phyloP scores from a whole-genome alignment of 2,113 vertebrate genomes.

The Gila orcuttii region DNA sequence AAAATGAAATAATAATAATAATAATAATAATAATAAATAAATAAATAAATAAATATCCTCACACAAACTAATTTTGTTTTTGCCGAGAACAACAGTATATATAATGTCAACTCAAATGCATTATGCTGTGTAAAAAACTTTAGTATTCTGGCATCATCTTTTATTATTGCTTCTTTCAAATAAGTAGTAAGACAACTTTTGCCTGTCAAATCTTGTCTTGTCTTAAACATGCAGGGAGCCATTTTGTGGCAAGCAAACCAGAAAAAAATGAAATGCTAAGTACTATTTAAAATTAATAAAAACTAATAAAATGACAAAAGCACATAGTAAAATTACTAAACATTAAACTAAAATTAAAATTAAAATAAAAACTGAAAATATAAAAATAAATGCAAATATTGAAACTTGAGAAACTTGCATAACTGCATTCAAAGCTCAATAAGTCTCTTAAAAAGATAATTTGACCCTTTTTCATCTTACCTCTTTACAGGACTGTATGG shows the following conservation, averaged over 20 bases:
- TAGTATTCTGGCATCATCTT: not conserved
- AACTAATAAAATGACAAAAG: too few relatives aligned
- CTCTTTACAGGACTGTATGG: slow-evolving; percentile 88
- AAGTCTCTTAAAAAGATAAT: not conserved
- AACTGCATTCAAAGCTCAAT: not conserved
- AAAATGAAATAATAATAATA: not conserved
- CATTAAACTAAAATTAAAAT: too few relatives aligned
- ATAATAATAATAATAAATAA: too few relatives aligned
- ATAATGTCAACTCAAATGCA: not conserved
- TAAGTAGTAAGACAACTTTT: not conserved
- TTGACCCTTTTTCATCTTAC: slow-evolving; percentile 63
- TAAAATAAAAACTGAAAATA: too few relatives aligned
- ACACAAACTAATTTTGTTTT: not conserved
- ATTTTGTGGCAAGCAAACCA: not conserved
- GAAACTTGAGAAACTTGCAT: not conserved
- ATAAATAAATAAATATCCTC: not conserved
- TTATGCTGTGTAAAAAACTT: not conserved
- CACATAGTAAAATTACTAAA: too few relatives aligned
- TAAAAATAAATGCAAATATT: too few relatives aligned
- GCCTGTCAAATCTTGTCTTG: not conserved
- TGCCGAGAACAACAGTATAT: not conserved
- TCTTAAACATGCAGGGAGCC: not conserved
- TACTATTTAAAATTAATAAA: too few relatives aligned
- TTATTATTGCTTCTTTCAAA: not conserved
- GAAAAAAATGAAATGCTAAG: too few relatives aligned